Evolutionary conservation across 2,888 invertebrate species (phyloP), one percentile per base, ranked within the genome.

Genomic region (Drosophila rubida): DNA sequence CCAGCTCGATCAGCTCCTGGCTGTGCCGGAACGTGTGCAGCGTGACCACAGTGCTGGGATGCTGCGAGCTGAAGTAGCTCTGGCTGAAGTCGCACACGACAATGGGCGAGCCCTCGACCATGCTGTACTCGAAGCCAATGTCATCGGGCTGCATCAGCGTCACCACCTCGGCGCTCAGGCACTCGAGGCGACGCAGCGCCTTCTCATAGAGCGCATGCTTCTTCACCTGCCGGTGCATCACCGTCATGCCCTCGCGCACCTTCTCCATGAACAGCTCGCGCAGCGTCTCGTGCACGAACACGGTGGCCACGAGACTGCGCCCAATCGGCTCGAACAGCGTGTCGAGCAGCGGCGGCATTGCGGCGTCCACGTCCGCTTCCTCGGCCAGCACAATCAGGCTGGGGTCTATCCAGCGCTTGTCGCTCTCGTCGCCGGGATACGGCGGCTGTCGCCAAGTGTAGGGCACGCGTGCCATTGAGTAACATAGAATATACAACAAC

Each of bases 271-370:
- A 58, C 7, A 14, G 2, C 0, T 66, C 55, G 1, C 87, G 51
- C 64, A 87, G 60, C 1, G 76, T 66, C 9, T 87, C 82, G 22
- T 82, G 85, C 4, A 87, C 85, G 11, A 78, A 82, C 0, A 82
- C 51, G 1, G 61, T 13, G 4, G 63, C 87, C 19, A 82, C 48
- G 0, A 53, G 35, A 0, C 50, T 39, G 0, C 13, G 32, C 0
- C 59, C 71, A 2, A 82, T 65, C 2, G 82, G 87, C 4, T 81
- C 69, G 4, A 68, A n/a, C 0, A 82, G 42, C 0, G 73, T 73
- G 0, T 8, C 13, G n/a, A 84, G 25, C 1, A 82, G 45, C 0
- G 81, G 75, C 11, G 16, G 19, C 0, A 84, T 62, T 1, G 87
- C 73, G 9, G 27, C 13, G 19, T 71, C 64, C 9, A 78, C 5